Evolutionary conservation across 2,888 invertebrate species (phyloP).

Genomic region (Hermaeophaga mercurialis): DNA sequence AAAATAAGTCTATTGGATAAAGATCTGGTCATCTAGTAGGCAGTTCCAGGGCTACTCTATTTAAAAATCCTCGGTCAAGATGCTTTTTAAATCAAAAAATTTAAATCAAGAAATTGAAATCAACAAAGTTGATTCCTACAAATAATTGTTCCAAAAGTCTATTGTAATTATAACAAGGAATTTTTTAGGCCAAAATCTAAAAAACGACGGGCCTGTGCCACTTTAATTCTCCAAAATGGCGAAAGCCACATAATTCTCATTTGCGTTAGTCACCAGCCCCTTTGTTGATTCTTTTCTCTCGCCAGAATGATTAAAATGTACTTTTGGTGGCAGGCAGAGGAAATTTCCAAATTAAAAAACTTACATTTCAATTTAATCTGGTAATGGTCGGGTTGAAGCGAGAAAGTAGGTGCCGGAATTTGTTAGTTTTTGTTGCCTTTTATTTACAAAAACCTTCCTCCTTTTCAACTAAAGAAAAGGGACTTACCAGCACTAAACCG

Average conservation of each 20-base stretch:
- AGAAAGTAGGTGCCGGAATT: slow-evolving; percentile 10
- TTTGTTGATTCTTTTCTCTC: slow-evolving; percentile 32
- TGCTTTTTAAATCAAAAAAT: no score
- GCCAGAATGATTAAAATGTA: slow-evolving; percentile 33
- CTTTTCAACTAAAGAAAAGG: slow-evolving; percentile 4
- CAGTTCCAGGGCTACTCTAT: no score
- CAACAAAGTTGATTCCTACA: no score
- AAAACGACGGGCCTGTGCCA: slow-evolving; percentile 2
- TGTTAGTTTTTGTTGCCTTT: slow-evolving; percentile 14
- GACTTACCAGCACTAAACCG: not conserved
- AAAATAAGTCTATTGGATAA: no score
- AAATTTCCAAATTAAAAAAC: slow-evolving; percentile 30
- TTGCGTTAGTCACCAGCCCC: slow-evolving; percentile 26
- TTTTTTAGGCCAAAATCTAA: no score
- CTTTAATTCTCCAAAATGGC: slow-evolving; percentile 32
- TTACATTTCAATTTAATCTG: slow-evolving; percentile 30
- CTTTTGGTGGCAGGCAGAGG: slow-evolving; percentile 25
- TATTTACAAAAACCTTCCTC: slow-evolving; percentile 3
- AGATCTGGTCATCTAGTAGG: no score
- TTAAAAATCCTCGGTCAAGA: no score
- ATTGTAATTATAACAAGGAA: no score
- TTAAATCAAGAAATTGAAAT: no score
- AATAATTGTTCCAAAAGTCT: no score
- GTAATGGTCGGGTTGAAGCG: slow-evolving; percentile 21
- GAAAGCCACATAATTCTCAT: slow-evolving; percentile 26